These are phyloP conservation scores for Falco punctatus DNA, from an alignment of 2,113 vertebrate genomes.

Conservation along the genomic window DNA sequence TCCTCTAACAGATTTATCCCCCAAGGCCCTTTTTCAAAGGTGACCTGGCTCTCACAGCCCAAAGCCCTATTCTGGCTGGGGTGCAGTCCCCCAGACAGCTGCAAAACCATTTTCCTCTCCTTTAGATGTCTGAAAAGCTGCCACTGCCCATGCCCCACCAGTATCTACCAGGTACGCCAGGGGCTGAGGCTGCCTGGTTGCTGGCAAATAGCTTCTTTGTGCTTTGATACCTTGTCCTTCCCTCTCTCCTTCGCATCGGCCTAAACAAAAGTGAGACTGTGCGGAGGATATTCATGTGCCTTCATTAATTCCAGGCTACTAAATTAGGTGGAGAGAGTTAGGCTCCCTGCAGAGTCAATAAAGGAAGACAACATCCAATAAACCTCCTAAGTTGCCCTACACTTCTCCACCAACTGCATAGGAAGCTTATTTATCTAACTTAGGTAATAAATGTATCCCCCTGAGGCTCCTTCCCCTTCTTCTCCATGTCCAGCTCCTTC, in stretches of 20 bases:
- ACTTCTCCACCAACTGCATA: neutral
- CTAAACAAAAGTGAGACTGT: neutral
- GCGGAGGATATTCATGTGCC: neutral
- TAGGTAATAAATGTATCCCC: neutral
- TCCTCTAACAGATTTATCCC: neutral
- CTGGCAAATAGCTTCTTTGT: neutral
- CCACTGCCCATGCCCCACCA: fast-evolving
- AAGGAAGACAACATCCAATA: neutral
- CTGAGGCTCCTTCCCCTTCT: neutral
- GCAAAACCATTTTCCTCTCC: neutral
- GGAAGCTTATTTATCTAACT: neutral
- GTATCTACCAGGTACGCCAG: neutral
- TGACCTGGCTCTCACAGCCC: neutral
- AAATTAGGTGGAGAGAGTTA: neutral
- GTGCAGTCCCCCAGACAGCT: neutral
- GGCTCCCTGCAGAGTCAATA: neutral
- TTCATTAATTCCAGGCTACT: slow-evolving; percentile 3
- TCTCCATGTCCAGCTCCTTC: neutral
- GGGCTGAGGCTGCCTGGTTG: neutral
- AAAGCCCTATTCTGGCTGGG: neutral
- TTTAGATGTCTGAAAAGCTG: neutral
- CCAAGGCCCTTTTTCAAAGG: neutral
- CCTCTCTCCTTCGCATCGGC: neutral
- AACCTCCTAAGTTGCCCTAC: neutral
- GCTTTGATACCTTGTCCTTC: neutral